These are phyloP conservation scores for Drosophila rhopaloa DNA, from an alignment of 1,140 invertebrate species.

Conservation along the genomic window DNA sequence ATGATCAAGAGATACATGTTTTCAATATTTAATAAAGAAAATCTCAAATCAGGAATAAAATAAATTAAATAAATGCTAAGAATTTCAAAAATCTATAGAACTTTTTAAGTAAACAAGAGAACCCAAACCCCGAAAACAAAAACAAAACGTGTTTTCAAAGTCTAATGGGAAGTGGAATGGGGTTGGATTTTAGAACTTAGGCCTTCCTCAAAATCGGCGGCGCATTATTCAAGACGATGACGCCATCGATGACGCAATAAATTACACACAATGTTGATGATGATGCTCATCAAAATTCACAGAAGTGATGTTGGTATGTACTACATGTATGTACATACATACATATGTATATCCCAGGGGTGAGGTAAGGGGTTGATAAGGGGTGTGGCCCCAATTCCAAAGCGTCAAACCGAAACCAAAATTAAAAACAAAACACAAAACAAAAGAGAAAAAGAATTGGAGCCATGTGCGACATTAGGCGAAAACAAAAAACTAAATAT, in stretches of 20 bases:
- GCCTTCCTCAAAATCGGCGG: conserved; percentile 27
- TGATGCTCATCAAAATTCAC: conserved; percentile 30
- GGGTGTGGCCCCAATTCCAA: conserved; percentile 22
- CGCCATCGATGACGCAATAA: conserved; percentile 64
- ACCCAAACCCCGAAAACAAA: not conserved
- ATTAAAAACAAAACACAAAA: conserved; percentile 33
- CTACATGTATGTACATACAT: no score
- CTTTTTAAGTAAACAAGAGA: not conserved
- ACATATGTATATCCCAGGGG: not conserved
- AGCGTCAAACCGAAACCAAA: conserved; percentile 21
- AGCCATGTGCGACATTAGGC: conserved; percentile 33
- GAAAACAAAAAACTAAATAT: conserved; percentile 7
- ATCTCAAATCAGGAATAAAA: not conserved
- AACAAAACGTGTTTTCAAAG: not conserved
- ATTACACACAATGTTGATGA: conserved; percentile 42
- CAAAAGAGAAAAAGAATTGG: conserved; percentile 16
- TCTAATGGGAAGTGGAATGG: not conserved
- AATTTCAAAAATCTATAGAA: not conserved
- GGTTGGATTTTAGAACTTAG: not conserved
- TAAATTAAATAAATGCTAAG: not conserved
- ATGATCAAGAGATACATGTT: no score
- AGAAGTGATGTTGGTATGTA: not conserved
- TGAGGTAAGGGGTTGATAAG: not conserved
- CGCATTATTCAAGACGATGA: conserved; percentile 50
- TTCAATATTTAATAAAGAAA: not conserved